Conservation (phyloP, 2,888 invertebrate genomes). For the Carpatolechia fugitivella region DNA sequence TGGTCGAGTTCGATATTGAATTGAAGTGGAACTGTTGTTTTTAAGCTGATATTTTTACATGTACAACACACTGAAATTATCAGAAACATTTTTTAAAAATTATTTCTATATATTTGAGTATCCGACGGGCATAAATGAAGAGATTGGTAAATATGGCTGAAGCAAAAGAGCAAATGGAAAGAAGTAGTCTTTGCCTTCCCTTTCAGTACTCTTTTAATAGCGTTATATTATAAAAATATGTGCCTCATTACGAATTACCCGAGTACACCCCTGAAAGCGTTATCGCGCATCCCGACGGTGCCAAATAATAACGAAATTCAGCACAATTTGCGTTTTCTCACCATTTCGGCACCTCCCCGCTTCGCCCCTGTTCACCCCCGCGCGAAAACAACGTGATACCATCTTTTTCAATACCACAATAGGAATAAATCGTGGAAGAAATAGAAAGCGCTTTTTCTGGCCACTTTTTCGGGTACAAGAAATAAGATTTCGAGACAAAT, state of each 20-base stretch:
- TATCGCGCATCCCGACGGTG: constrained; percentile 55
- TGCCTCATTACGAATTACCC: background rate
- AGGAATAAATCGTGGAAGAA: constrained; percentile 39
- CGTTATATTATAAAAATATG: too few relatives aligned
- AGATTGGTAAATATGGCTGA: background rate
- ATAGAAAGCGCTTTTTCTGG: constrained; percentile 21
- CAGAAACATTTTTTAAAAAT: too few relatives aligned
- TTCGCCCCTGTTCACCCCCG: constrained; percentile 24
- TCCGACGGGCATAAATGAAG: too few relatives aligned
- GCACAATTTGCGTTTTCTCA: constrained; percentile 55
- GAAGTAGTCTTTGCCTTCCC: too few relatives aligned
- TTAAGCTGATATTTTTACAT: background rate
- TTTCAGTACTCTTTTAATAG: too few relatives aligned
- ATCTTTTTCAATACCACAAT: constrained; percentile 49
- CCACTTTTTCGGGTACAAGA: background rate
- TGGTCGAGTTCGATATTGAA: background rate
- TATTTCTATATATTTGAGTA: too few relatives aligned
- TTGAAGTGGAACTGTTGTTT: background rate
- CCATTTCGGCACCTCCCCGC: constrained; percentile 35
- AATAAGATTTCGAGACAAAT: background rate
- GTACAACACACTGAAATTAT: too few relatives aligned
- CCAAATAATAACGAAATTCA: constrained; percentile 64
- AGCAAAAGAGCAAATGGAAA: too few relatives aligned
- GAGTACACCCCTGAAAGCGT: constrained; percentile 24
- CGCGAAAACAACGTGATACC: constrained; percentile 42